phyloP scores from a whole-genome alignment of 2,888 invertebrate species.

The Bombylius discolor region DNA sequence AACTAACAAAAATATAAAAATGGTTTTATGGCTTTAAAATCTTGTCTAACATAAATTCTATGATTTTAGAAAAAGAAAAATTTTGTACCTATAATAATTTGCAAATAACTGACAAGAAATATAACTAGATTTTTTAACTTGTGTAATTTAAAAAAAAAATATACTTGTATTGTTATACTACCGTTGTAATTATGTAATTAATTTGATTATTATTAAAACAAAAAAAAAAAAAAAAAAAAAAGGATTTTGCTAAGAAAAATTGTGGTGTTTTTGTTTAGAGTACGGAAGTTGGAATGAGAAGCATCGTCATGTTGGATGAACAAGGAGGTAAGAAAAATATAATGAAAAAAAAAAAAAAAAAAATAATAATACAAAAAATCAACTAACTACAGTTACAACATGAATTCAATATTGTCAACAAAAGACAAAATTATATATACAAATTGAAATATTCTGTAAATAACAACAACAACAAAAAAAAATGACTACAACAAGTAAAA shows the following conservation, averaged over 20 bases:
- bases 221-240: constrained; percentile 14
- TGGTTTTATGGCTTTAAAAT: neutral
- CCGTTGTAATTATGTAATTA: neutral
- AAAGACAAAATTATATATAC: too few relatives aligned
- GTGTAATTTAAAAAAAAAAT: too few relatives aligned
- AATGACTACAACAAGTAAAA: constrained; percentile 1
- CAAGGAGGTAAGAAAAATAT: constrained; percentile 91
- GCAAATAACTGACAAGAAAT: too few relatives aligned
- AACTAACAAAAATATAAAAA: neutral
- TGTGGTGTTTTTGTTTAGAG: constrained; percentile 68
- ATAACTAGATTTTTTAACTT: too few relatives aligned
- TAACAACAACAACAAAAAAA: neutral
- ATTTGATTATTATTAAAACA: constrained; percentile 7
- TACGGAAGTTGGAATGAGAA: constrained; percentile 99
- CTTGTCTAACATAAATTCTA: too few relatives aligned
- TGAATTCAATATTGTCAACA: too few relatives aligned
- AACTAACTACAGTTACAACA: too few relatives aligned
- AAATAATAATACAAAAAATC: constrained; percentile 11
- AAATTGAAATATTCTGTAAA: neutral
- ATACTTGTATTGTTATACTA: too few relatives aligned
- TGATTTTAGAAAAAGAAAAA: too few relatives aligned
- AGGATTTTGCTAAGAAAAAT: constrained; percentile 18
- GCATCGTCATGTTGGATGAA: constrained; percentile 99
- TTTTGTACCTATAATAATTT: too few relatives aligned
- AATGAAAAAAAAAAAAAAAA: constrained; percentile 18